Evolutionary conservation across 2,113 vertebrate species (phyloP).

Genomic region (Turnix velox): DNA sequence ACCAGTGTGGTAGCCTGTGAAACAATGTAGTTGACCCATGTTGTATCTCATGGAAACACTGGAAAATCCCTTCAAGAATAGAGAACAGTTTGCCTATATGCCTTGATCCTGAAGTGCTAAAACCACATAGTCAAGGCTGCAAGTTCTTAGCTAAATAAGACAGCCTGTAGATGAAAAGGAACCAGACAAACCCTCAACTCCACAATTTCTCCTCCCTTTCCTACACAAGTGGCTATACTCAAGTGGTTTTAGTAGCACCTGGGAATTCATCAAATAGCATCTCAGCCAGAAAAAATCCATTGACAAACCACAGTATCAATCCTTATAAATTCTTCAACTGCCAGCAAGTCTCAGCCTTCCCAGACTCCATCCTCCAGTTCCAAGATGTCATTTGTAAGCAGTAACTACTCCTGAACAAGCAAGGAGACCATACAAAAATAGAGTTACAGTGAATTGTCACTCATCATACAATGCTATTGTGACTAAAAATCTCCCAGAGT

Average conservation of each 20-base stretch:
- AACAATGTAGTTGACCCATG: not conserved
- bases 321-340: not conserved
- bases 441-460: not conserved
- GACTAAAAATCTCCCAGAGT: not conserved
- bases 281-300: not conserved
- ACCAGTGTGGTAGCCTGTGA: not conserved
- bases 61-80: not conserved
- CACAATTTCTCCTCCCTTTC: not conserved
- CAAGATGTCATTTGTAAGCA: not conserved
- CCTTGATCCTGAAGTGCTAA: not conserved
- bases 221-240: not conserved
- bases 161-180: not conserved
- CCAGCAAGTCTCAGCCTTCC: not conserved
- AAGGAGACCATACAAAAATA: not conserved
- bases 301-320: not conserved
- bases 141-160: not conserved
- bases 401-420: not conserved
- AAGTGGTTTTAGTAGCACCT: not conserved
- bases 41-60: not conserved
- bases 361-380: not conserved
- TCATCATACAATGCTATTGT: not conserved
- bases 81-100: not conserved
- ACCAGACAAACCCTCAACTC: accelerated
- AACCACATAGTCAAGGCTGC: not conserved
- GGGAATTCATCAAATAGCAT: not conserved